phyloP scores from a whole-genome alignment of 1,140 invertebrate genomes.

The Notospermus geniculatus region DNA sequence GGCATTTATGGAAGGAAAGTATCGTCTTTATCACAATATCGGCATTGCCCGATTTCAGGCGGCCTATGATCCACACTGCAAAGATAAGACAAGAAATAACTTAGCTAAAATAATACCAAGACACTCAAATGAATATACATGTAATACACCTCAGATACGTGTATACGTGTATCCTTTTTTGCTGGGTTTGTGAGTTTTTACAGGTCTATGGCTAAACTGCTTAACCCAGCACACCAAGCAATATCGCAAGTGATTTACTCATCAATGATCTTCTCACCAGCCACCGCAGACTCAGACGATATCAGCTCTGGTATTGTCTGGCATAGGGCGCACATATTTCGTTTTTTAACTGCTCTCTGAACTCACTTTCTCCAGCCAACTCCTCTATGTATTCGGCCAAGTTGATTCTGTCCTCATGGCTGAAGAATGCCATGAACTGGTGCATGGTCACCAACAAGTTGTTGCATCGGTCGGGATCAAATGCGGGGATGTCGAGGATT shows the following conservation, averaged over 20 bases:
- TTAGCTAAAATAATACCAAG: neutral
- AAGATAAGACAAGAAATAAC: slow-evolving; percentile 19
- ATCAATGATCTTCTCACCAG: too few relatives aligned
- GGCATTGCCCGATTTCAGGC: slow-evolving; percentile 36
- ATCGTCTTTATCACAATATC: slow-evolving; percentile 48
- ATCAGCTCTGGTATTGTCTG: too few relatives aligned
- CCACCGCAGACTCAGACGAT: too few relatives aligned
- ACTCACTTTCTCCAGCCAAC: slow-evolving; percentile 53
- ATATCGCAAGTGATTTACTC: too few relatives aligned
- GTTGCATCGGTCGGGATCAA: slow-evolving; percentile 39
- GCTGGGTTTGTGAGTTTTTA: too few relatives aligned
- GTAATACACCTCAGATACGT: too few relatives aligned
- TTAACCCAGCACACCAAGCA: too few relatives aligned
- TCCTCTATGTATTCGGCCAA: slow-evolving; percentile 37
- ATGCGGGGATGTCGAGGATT: slow-evolving; percentile 50
- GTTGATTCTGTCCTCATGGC: slow-evolving; percentile 38
- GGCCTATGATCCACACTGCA: slow-evolving; percentile 47
- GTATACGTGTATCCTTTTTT: too few relatives aligned
- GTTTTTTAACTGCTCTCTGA: too few relatives aligned
- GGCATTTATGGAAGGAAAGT: slow-evolving; percentile 32
- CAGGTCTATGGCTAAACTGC: too few relatives aligned
- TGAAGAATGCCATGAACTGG: slow-evolving; percentile 55
- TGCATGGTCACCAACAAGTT: slow-evolving; percentile 52
- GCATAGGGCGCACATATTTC: too few relatives aligned
- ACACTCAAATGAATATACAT: too few relatives aligned